phyloP scores from a whole-genome alignment of 1,140 invertebrate genomes.

The Doryteuthis pealeii region DNA sequence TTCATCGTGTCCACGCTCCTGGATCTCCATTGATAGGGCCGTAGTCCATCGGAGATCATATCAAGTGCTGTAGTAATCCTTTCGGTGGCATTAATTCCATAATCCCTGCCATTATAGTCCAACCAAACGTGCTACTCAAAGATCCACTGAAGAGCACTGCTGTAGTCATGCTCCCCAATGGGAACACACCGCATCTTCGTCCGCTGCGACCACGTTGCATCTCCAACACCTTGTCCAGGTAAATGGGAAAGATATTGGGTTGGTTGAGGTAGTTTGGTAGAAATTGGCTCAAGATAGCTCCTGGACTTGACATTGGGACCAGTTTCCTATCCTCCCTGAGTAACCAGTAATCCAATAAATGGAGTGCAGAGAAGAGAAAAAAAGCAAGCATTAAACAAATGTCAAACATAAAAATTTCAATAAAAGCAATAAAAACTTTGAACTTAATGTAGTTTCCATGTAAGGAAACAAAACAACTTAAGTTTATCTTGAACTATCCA shows the following conservation, averaged over 20 bases:
- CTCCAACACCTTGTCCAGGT: constrained; percentile 87
- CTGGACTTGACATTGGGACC: constrained; percentile 59
- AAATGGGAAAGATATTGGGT: constrained; percentile 76
- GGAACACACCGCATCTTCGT: constrained; percentile 78
- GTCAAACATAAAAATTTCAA: too few species aligned
- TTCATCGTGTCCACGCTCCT: constrained; percentile 44
- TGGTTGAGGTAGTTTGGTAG: constrained; percentile 65
- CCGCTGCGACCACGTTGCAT: constrained; percentile 88
- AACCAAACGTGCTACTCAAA: constrained; percentile 60
- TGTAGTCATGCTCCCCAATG: constrained; percentile 76
- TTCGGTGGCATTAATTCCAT: constrained; percentile 68
- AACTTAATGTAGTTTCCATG: too few species aligned
- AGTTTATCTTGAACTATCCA: too few species aligned
- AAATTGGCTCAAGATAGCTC: constrained; percentile 67
- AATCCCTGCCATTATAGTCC: constrained; percentile 78
- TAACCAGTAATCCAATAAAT: constrained; percentile 53
- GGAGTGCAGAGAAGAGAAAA: constrained; percentile 29
- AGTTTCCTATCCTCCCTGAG: constrained; percentile 59
- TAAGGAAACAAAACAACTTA: too few species aligned
- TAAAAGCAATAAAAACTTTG: too few species aligned
- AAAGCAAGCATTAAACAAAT: constrained; percentile 9
- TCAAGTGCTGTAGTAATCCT: constrained; percentile 44
- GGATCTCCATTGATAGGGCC: constrained; percentile 51
- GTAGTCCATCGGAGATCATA: constrained; percentile 50
- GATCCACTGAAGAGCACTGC: constrained; percentile 75